These are phyloP conservation scores for Caenorhabditis zanzibari DNA, from an alignment of 2,888 invertebrate species.

Conservation along the genomic window DNA sequence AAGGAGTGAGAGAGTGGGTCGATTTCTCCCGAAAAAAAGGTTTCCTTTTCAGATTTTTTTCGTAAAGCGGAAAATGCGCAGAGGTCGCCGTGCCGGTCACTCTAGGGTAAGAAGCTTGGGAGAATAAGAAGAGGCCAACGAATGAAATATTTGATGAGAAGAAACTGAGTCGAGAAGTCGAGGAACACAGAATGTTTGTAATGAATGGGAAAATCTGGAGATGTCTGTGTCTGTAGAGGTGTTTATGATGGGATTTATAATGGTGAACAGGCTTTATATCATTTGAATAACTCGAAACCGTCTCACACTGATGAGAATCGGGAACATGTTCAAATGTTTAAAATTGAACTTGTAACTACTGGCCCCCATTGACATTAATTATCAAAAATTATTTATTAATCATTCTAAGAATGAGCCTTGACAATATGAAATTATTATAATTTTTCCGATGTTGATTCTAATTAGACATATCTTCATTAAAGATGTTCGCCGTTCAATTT, in stretches of 20 bases:
- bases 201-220: background rate
- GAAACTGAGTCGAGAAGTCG: slow-evolving; percentile 7
- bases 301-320: too few species aligned
- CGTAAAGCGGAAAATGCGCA: slow-evolving; percentile 45
- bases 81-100: slow-evolving; percentile 43
- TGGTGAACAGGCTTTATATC: too few species aligned
- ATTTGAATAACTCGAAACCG: too few species aligned
- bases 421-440: too few species aligned
- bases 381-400: too few species aligned
- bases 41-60: slow-evolving; percentile 44
- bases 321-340: too few species aligned
- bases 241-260: background rate
- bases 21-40: slow-evolving; percentile 6
- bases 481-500: too few species aligned
- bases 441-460: too few species aligned
- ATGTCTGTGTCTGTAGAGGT: background rate
- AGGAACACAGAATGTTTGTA: slow-evolving; percentile 1
- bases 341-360: too few species aligned
- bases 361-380: too few species aligned
- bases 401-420: too few species aligned
- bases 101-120: background rate
- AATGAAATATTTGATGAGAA: slow-evolving; percentile 41
- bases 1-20: background rate
- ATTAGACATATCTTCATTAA: too few species aligned
- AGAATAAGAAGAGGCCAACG: slow-evolving; percentile 3